Evolutionary conservation across 2,888 invertebrate genomes (phyloP).

Genomic region (Diadromus collaris): DNA sequence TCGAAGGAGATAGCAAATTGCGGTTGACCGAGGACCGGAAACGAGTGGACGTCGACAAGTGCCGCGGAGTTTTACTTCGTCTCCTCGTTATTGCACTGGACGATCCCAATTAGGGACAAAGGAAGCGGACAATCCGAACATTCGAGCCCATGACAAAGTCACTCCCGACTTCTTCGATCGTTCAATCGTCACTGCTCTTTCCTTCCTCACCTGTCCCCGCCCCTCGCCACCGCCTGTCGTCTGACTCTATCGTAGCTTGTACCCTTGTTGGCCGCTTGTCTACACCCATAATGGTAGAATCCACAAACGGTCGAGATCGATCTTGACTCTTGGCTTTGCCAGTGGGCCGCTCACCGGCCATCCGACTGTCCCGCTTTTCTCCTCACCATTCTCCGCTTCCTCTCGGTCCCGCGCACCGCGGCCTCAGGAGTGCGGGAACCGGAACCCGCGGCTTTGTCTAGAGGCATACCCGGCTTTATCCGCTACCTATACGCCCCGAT

Average conservation of each 20-base stretch:
- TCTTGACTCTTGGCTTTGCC: slow-evolving; percentile 27
- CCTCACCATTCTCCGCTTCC: slow-evolving; percentile 12
- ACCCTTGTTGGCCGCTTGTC: slow-evolving; percentile 53
- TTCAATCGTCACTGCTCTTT: slow-evolving; percentile 63
- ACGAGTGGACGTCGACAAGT: slow-evolving; percentile 10
- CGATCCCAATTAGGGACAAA: slow-evolving; percentile 69
- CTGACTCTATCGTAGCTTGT: too few relatives aligned
- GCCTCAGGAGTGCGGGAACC: slow-evolving; percentile 7
- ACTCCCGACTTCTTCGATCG: slow-evolving; percentile 62
- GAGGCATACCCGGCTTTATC: slow-evolving; percentile 3
- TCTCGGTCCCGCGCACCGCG: slow-evolving; percentile 9
- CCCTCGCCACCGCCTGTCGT: slow-evolving; percentile 15
- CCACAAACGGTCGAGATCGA: slow-evolving; percentile 55
- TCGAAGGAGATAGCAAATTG: slow-evolving; percentile 9
- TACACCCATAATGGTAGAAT: slow-evolving; percentile 45
- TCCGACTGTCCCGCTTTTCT: slow-evolving; percentile 11
- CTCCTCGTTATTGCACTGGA: slow-evolving; percentile 60
- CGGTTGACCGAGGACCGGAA: background rate
- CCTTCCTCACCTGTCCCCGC: slow-evolving; percentile 43
- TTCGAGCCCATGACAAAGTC: slow-evolving; percentile 45
- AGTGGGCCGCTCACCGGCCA: background rate
- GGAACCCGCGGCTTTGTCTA: slow-evolving; percentile 3
- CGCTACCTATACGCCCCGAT: slow-evolving; percentile 16
- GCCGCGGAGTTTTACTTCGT: slow-evolving; percentile 52
- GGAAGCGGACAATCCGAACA: slow-evolving; percentile 61